These are phyloP conservation scores for Tillus elongatus DNA, from an alignment of 2,888 invertebrate species.

Conservation along the genomic window DNA sequence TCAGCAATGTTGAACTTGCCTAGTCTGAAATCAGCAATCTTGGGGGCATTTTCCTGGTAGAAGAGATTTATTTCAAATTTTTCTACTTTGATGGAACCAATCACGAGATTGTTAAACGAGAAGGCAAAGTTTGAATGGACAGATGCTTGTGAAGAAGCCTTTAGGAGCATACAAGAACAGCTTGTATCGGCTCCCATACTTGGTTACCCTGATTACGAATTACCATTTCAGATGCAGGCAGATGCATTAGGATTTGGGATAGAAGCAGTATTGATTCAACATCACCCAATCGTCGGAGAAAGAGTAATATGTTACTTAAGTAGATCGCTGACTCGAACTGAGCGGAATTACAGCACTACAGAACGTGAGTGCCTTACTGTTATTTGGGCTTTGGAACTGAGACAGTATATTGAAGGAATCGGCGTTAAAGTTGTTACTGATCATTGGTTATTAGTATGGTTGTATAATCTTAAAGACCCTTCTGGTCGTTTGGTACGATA, in stretches of 20 bases:
- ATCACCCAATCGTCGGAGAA: constrained; percentile 9
- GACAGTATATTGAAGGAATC: constrained; percentile 12
- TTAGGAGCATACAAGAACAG: constrained; percentile 10
- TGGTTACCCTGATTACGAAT: constrained; percentile 14
- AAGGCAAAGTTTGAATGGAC: constrained; percentile 11
- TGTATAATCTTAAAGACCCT: constrained; percentile 14
- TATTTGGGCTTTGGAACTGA: constrained; percentile 14
- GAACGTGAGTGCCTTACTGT: constrained; percentile 17
- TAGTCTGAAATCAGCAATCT: too few relatives aligned
- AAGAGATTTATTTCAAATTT: constrained; percentile 16
- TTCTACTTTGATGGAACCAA: constrained; percentile 12
- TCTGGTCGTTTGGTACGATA: constrained; percentile 13
- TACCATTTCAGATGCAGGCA: constrained; percentile 13
- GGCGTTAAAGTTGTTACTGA: constrained; percentile 12
- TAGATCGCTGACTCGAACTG: constrained; percentile 10
- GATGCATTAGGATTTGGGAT: constrained; percentile 15
- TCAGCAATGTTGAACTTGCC: too few relatives aligned
- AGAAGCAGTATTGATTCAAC: constrained; percentile 15
- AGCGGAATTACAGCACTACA: constrained; percentile 14
- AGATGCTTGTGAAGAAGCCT: constrained; percentile 8
- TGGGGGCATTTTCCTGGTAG: too few relatives aligned
- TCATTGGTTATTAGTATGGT: constrained; percentile 12
- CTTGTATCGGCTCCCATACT: constrained; percentile 14
- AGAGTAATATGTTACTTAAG: constrained; percentile 15
- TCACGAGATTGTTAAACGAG: constrained; percentile 9